Percentiles rank a stretch among this genome's conserved stretches.
These are phyloP conservation scores for Colistium nudipinnis DNA, from an alignment of 2,113 vertebrate species.

Conservation along the genomic window DNA sequence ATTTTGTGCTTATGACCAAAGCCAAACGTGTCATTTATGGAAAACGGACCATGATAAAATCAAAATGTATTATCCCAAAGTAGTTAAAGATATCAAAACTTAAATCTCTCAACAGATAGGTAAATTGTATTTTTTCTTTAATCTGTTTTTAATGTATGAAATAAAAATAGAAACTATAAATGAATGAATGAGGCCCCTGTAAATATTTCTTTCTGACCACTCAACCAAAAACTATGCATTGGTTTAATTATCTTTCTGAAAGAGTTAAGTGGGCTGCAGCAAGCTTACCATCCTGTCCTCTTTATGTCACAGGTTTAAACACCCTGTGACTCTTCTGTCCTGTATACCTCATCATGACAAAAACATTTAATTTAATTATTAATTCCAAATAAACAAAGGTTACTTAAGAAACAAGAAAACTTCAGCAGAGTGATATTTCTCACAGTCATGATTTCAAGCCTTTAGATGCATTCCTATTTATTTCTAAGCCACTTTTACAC, in stretches of 20 bases:
- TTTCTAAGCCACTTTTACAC: neutral
- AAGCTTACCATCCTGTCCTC: neutral
- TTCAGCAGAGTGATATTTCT: neutral
- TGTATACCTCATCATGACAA: neutral
- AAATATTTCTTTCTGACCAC: constrained; percentile 16
- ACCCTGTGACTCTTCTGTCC: neutral
- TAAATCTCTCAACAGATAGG: neutral
- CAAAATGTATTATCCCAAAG: constrained; percentile 1
- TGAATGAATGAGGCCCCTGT: constrained; percentile 48
- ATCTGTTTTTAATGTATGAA: neutral
- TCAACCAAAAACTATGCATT: constrained; percentile 6
- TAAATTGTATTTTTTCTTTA: neutral
- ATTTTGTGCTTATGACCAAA: constrained; percentile 57
- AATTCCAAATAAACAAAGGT: neutral
- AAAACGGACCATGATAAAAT: neutral
- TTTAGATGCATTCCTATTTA: neutral
- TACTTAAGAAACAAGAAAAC: neutral
- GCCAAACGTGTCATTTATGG: constrained; percentile 11
- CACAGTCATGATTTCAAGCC: neutral
- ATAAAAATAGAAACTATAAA: neutral
- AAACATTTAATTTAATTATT: neutral
- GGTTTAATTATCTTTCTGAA: neutral
- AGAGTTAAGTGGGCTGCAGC: neutral
- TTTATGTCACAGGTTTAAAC: neutral
- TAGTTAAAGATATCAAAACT: constrained; percentile 27